Evolutionary conservation across 2,888 invertebrate genomes (phyloP).

Genomic region (Tricholauxania praeusta): DNA sequence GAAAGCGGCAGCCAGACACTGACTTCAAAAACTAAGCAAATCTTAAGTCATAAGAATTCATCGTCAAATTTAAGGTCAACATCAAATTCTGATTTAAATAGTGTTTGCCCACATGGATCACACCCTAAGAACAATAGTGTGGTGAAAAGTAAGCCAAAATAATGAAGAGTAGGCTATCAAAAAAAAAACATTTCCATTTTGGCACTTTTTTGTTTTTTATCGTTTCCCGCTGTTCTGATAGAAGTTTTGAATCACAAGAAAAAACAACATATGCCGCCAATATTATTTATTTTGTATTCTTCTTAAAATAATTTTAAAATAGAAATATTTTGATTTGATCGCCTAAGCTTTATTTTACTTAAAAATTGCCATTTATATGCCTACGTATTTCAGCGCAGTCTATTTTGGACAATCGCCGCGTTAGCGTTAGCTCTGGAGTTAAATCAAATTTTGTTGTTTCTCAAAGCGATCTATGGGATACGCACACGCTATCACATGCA

Average conservation of each 20-base stretch:
- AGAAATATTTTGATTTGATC: neutral
- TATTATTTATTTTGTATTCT: neutral
- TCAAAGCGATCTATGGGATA: constrained; percentile 77
- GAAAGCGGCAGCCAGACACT: constrained; percentile 65
- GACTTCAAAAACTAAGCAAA: constrained; percentile 60
- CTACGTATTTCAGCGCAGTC: constrained; percentile 52
- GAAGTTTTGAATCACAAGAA: too few species aligned
- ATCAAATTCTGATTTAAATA: constrained; percentile 66
- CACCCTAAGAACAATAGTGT: constrained; percentile 61
- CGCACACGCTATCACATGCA: constrained; percentile 72
- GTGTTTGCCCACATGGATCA: constrained; percentile 63
- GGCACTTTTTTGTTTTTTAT: too few species aligned
- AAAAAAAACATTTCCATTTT: too few species aligned
- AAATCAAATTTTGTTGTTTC: constrained; percentile 75
- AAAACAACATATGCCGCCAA: too few species aligned
- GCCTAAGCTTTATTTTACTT: neutral
- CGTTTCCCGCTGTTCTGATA: too few species aligned
- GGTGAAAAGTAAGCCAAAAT: constrained; percentile 56
- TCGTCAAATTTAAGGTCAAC: constrained; percentile 63
- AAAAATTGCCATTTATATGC: neutral
- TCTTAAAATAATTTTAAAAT: neutral
- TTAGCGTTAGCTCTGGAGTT: constrained; percentile 62
- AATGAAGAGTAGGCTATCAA: neutral
- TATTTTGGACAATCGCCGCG: constrained; percentile 62
- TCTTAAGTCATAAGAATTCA: constrained; percentile 63